Evolutionary conservation across 2,888 invertebrate genomes (phyloP), one percentile per base, ranked within the genome.

Genomic region (Globia sparganii): DNA sequence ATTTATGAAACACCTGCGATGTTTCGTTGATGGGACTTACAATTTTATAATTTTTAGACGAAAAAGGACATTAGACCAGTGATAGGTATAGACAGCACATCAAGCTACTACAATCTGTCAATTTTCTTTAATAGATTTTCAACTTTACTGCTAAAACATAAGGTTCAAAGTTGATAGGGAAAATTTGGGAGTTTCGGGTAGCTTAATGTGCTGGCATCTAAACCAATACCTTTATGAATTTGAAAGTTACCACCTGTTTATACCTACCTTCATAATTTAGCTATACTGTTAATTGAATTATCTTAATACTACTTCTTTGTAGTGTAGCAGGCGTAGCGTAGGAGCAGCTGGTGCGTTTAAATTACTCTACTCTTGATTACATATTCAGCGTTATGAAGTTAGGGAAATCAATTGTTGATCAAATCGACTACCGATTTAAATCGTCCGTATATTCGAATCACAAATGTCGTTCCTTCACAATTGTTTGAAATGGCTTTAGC

Each of bases 11-110:
- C n/a, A 64, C 56, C 4, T 5, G 18, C 49, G 56, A 62, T 56
- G 11, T 80, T 71, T 81, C n/a, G 4, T 40, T 59, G 64, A 61
- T 81, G 64, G 53, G 31, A 28, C 37, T 64, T 77, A 28, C 67
- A 64, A 76, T 53, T 6, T 61, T 31, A 70, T 66, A 56, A 5
- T 18, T 77, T 64, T 77, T 28, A 21, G 18, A 13, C 11, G 8
- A 37, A 53, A 49, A 69, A 46, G n/a, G 3, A 65, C 80, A 46
- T 61, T 64, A 49, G 49, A 34, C 43, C 43, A 34, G 11, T 40
- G n/a, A 15, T 49, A 49, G 21, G 49, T 21, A 49, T n/a, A n/a
- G n/a, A n/a, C n/a, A n/a, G n/a, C n/a, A n/a, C n/a, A n/a, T n/a
- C n/a, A n/a, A n/a, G n/a, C n/a, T n/a, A n/a, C n/a, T n/a, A n/a